Evolutionary conservation across 2,888 invertebrate genomes (phyloP).

Genomic region (Drosophila paucipuncta): DNA sequence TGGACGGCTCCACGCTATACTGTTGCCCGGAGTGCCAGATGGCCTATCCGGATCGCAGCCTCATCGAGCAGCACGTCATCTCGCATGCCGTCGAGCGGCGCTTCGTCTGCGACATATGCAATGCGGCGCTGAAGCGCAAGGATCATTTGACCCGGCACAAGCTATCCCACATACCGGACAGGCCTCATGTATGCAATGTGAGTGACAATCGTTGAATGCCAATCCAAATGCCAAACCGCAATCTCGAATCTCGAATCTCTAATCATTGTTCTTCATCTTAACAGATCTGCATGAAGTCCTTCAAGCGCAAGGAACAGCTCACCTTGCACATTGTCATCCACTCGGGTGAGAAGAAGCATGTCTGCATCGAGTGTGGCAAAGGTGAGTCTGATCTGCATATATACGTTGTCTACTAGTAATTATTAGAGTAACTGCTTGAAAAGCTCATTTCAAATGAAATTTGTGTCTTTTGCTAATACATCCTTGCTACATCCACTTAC

Average conservation of each 20-base stretch:
- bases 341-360: slow-evolving; percentile 94
- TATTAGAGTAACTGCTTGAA: neutral
- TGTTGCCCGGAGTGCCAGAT: slow-evolving; percentile 96
- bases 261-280: slow-evolving; percentile 6
- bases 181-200: slow-evolving; percentile 94
- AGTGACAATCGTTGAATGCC: slow-evolving; percentile 46
- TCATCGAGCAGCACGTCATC: slow-evolving; percentile 93
- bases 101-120: slow-evolving; percentile 95
- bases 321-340: slow-evolving; percentile 96
- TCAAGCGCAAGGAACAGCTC: slow-evolving; percentile 95
- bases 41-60: slow-evolving; percentile 94
- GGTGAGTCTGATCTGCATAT: slow-evolving; percentile 85
- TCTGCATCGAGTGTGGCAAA: slow-evolving; percentile 95
- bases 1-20: slow-evolving; percentile 93
- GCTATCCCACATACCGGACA: slow-evolving; percentile 94
- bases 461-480: neutral
- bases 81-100: slow-evolving; percentile 94
- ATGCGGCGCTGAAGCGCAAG: slow-evolving; percentile 94
- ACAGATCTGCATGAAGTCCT: slow-evolving; percentile 92
- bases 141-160: slow-evolving; percentile 95
- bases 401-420: neutral
- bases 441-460: neutral
- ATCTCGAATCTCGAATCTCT: neutral
- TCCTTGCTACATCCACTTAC: neutral
- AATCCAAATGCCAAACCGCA: neutral